These are phyloP conservation scores for Tillus elongatus DNA, from an alignment of 2,888 invertebrate species.

Conservation along the genomic window DNA sequence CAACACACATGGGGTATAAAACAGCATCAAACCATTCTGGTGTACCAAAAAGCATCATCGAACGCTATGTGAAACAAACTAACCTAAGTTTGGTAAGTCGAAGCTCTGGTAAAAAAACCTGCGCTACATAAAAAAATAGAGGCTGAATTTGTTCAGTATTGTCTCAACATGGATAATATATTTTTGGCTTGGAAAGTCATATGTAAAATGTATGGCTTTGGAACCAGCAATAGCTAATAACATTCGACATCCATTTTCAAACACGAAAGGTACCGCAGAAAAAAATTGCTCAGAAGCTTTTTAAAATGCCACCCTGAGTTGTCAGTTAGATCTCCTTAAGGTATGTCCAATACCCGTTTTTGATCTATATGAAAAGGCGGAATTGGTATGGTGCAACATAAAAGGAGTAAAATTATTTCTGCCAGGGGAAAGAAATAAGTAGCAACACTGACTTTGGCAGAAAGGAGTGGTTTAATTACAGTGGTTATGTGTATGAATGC, in stretches of 20 bases:
- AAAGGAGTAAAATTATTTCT: conserved; percentile 8
- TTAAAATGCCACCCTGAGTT: conserved; percentile 3
- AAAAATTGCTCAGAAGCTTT: conserved; percentile 9
- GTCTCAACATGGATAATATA: conserved; percentile 5
- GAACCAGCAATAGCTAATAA: conserved; percentile 9
- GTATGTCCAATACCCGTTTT: neutral
- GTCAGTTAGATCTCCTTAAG: conserved; percentile 6
- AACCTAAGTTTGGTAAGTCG: neutral
- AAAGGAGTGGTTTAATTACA: conserved; percentile 10
- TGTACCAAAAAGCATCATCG: neutral
- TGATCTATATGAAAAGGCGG: conserved; percentile 4
- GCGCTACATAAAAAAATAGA: conserved; percentile 7
- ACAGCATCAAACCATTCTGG: conserved; percentile 2
- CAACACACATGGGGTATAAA: conserved; percentile 3
- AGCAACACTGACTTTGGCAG: conserved; percentile 8
- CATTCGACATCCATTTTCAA: conserved; percentile 9
- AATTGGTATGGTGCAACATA: conserved; percentile 12
- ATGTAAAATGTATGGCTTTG: too few relatives aligned
- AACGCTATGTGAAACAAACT: conserved; percentile 2
- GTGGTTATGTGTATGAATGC: conserved; percentile 10
- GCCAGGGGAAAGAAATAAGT: conserved; percentile 11
- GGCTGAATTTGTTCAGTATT: conserved; percentile 1
- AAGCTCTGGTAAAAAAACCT: conserved; percentile 3
- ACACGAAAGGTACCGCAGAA: conserved; percentile 7
- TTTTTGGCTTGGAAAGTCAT: too few relatives aligned